phyloP scores from a whole-genome alignment of 2,113 vertebrate species.

The Toxotes jaculatrix region DNA sequence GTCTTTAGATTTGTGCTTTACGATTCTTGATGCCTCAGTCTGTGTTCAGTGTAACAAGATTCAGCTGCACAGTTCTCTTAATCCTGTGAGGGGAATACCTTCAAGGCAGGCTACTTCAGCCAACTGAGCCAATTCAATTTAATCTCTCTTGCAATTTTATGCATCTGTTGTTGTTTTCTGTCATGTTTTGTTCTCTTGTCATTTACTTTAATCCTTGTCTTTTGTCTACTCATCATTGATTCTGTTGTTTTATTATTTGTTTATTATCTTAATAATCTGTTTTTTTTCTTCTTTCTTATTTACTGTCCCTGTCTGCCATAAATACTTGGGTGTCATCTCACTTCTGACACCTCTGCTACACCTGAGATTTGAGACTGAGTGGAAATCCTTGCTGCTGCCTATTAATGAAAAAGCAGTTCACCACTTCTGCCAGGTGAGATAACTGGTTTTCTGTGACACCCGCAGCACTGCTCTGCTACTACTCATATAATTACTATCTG shows the following conservation, averaged over 20 bases:
- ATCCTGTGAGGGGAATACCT: conserved; percentile 1
- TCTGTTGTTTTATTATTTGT: background rate
- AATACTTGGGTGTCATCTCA: background rate
- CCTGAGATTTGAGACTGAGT: background rate
- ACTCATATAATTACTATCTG: conserved; percentile 1
- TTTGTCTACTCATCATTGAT: background rate
- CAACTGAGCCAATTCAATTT: background rate
- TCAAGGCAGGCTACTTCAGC: background rate
- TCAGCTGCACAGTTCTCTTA: background rate
- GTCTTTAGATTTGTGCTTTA: conserved; percentile 8
- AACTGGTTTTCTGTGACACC: background rate
- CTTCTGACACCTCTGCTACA: background rate
- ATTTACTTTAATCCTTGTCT: background rate
- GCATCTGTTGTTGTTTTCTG: conserved; percentile 10
- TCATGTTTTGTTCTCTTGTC: background rate
- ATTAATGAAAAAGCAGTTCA: conserved; percentile 7
- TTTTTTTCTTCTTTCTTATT: background rate
- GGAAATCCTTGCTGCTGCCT: background rate
- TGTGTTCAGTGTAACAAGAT: background rate
- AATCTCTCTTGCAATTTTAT: conserved; percentile 5
- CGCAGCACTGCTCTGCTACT: background rate
- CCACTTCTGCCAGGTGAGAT: background rate
- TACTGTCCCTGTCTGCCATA: background rate
- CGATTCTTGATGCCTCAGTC: conserved; percentile 8
- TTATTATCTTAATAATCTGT: background rate